Evolutionary conservation across 2,113 vertebrate species (phyloP).

Genomic region (Danio rerio): GRCz12tu NC_133182.1:22252001-22252500

Average conservation of each 20-base stretch:
- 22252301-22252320: constrained; percentile 18
- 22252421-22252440: constrained; percentile 54
- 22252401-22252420: constrained; percentile 68
- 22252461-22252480: constrained; percentile 57
- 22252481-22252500: constrained; percentile 35
- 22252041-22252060: no score
- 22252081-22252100: not conserved
- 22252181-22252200: not conserved
- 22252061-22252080: not conserved
- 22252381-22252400: constrained; percentile 51
- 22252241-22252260: constrained; percentile 12
- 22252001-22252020: no score
- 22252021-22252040: no score
- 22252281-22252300: constrained; percentile 12
- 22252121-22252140: not conserved
- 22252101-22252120: not conserved
- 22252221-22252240: not conserved
- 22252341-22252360: constrained; percentile 1
- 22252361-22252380: constrained; percentile 34
- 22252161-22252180: not conserved
- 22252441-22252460: constrained; percentile 54
- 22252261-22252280: constrained; percentile 27
- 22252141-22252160: not conserved
- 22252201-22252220: not conserved
- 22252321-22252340: constrained; percentile 37